Evolutionary conservation across 2,888 invertebrate genomes (phyloP), one percentile per base, ranked within the genome.

Genomic region (Ceramica pisi): DNA sequence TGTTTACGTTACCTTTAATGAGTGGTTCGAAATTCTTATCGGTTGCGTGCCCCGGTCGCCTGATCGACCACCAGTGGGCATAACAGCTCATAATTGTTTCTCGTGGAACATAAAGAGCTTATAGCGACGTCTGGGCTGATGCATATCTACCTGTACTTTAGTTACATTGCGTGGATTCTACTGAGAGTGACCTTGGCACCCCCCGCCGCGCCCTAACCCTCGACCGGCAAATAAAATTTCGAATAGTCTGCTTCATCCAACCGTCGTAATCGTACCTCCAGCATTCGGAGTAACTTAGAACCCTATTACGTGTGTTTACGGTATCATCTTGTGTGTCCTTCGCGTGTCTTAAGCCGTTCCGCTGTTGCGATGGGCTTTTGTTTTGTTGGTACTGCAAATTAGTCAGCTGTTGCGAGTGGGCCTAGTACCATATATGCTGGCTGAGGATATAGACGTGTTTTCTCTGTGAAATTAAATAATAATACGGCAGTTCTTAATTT

Each of bases 381-480:
- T 95, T 94, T 94, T 94, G 94, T 91, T 93, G 87, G 91, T 90
- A 85, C 89, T 92, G 93, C 92, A 94, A 94, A 93, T 93, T 92
- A 92, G 93, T 94, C 95, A 95, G 95, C 95, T 95, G 95, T 94
- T 94, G 89, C 88, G 89, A 90, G 79, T 73, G 82, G 87, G 88
- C 85, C 92, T 94, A 94, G 95, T 95, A 88, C 87, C 90, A 85
- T 89, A 87, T 87, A 90, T 88, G 90, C 86, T 89, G 90, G 87
- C 89, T 89, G 75, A 76, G 85, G 78, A 89, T 83, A 83, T 88
- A 88, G 92, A 93, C 94, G 94, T 93, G 90, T 87, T 84, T 83
- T 81, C 67, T 44, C 41, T 59, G 75, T 41, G 66, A 62, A 53
- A 55, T 21, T 55, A 26, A 26, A 71, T 6, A 67, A 61, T 61